Conservation (phyloP, 1,140 invertebrate genomes). For the Helicoverpa zea region DNA sequence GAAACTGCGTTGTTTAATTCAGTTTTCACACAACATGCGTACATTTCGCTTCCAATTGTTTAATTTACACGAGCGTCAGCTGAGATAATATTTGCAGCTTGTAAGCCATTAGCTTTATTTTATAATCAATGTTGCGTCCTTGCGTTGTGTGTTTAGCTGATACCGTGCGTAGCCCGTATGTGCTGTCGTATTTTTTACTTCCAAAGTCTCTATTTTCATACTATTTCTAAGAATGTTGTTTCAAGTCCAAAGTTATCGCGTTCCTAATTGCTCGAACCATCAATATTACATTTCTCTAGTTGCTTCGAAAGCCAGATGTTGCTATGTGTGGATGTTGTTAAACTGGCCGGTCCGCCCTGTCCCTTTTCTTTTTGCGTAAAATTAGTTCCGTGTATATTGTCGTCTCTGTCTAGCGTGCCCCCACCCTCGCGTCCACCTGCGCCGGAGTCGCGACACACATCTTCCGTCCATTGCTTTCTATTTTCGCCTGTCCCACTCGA, state of each 20-base stretch:
- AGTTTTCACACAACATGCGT: conserved; percentile 42
- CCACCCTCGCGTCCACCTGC: conserved; percentile 74
- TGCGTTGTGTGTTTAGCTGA: conserved; percentile 49
- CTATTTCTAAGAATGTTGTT: conserved; percentile 43
- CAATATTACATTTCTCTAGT: conserved; percentile 70
- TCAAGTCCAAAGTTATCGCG: conserved; percentile 56
- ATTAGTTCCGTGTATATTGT: conserved; percentile 64
- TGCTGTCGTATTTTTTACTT: neutral
- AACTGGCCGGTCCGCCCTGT: conserved; percentile 66
- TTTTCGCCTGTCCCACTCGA: conserved; percentile 74
- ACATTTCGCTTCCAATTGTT: conserved; percentile 26
- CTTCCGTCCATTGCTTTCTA: conserved; percentile 82
- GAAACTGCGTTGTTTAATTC: conserved; percentile 57
- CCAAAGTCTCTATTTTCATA: conserved; percentile 11
- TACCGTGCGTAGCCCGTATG: conserved; percentile 37
- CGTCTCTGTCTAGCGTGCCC: conserved; percentile 69
- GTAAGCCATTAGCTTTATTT: conserved; percentile 51
- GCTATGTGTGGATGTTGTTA: conserved; percentile 69
- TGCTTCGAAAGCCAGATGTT: conserved; percentile 74
- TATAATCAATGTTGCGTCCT: conserved; percentile 47
- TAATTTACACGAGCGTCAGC: conserved; percentile 47
- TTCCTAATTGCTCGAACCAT: conserved; percentile 64
- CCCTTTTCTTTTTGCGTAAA: conserved; percentile 72
- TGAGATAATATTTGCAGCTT: conserved; percentile 55
- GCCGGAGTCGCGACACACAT: conserved; percentile 77